Evolutionary conservation across 2,113 vertebrate genomes (phyloP), one percentile per base, ranked within the genome.

Genomic region (Zosterops pallidus): DNA sequence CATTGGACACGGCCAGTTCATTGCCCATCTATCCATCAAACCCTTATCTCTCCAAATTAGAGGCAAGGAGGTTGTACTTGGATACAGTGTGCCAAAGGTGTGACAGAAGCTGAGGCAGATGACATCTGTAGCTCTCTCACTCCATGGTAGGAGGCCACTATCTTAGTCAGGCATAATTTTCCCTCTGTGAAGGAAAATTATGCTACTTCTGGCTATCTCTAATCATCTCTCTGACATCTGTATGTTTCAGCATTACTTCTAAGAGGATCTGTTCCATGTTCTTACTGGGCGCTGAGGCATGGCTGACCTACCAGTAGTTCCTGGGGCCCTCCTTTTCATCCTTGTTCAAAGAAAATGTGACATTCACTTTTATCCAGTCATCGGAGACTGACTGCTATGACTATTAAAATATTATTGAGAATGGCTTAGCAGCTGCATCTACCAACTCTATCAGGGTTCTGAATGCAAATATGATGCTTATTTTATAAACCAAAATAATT

Each of bases 1-100:
- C 0, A 0, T 3, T 83, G 50, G 25, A 33, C 9, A 3, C 41
- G 35, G 35, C 22, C 44, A 37, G 0, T 67, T 80, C 39, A 29
- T 75, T 62, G 42, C 62, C 18, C 50, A 23, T 59, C 9, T 33
- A 6, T 31, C 22, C 7, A 3, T 79, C 60, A 92, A 65, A 62
- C 31, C 23, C 6, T 0, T 42, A 23, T 83, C 8, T 82, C 37
- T 68, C n/a, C 24, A 64, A 79, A 49, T 42, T 5, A 79, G 31
- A 39, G 9, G 14, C 23, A 49, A 62, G 16, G 39, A 49, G 21
- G 12, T 33, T 57, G 16, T 28, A 20, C 35, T 47, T 56, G 25
- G 16, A 35, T 41, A 6, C 31, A 19, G 33, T 25, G 8, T n/a
- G 20, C 11, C 33, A 53, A 53, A 67, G 21, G 11, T 18, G 1